phyloP scores from a whole-genome alignment of 2,113 vertebrate genomes.

The Eudyptes chrysolophus region DNA sequence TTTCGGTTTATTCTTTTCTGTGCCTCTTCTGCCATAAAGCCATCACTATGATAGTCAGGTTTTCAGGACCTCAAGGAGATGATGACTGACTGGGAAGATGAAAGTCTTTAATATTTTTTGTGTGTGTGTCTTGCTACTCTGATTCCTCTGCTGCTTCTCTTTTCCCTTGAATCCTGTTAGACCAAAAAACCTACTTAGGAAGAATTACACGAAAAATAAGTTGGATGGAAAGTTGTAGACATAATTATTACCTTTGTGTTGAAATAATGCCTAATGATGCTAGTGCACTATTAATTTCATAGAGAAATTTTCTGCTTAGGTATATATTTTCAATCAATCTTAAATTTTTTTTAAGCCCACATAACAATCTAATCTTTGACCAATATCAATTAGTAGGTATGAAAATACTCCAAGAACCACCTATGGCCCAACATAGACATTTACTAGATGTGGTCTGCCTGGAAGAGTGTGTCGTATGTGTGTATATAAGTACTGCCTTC shows the following conservation, averaged over 20 bases:
- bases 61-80: background rate
- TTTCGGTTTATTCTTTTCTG: background rate
- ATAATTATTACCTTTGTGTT: background rate
- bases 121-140: background rate
- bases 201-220: background rate
- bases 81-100: background rate
- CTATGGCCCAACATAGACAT: background rate
- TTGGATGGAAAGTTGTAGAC: background rate
- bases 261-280: background rate
- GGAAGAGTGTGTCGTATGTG: rapidly evolving
- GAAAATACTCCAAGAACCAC: background rate
- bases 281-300: background rate
- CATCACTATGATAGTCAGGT: background rate
- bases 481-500: background rate
- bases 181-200: background rate
- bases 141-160: background rate
- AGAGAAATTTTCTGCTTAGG: background rate
- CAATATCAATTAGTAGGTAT: background rate
- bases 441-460: background rate
- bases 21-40: background rate
- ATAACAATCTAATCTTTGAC: background rate
- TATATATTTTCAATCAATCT: background rate
- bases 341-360: background rate
- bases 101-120: background rate
- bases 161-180: background rate